Evolutionary conservation across 1,140 invertebrate species (phyloP).

Genomic region (Aphelinus atriplicis): DNA sequence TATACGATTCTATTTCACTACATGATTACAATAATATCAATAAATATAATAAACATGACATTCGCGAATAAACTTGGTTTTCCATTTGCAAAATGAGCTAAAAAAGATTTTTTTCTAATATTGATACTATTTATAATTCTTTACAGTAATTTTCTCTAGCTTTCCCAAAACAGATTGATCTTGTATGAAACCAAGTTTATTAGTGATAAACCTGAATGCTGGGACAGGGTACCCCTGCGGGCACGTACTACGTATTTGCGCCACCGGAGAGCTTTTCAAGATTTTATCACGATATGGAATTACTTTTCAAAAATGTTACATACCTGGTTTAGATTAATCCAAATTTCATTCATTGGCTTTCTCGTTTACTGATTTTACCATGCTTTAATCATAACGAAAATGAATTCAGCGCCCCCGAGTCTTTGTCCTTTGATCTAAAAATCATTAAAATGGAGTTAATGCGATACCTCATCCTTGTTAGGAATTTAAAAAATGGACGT

Average conservation of each 20-base stretch:
- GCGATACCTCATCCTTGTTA: constrained; percentile 33
- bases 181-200: constrained; percentile 56
- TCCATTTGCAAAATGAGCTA: neutral
- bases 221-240: constrained; percentile 95
- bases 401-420: too few relatives aligned
- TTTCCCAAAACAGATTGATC: neutral
- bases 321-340: neutral
- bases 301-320: constrained; percentile 19
- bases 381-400: constrained; percentile 3
- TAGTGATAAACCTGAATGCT: constrained; percentile 89
- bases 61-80: constrained; percentile 38
- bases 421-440: constrained; percentile 1
- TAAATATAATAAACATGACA: too few relatives aligned
- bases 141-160: too few relatives aligned
- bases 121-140: neutral
- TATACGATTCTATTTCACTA: too few relatives aligned
- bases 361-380: constrained; percentile 30
- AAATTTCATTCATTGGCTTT: constrained; percentile 30
- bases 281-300: constrained; percentile 8
- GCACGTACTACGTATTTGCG: constrained; percentile 65
- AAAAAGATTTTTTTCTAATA: neutral
- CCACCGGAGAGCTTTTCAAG: constrained; percentile 48
- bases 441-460: constrained; percentile 20
- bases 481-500: too few relatives aligned
- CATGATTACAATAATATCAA: too few relatives aligned